phyloP scores from a whole-genome alignment of 2,888 invertebrate species.

The Leistus spinibarbis region DNA sequence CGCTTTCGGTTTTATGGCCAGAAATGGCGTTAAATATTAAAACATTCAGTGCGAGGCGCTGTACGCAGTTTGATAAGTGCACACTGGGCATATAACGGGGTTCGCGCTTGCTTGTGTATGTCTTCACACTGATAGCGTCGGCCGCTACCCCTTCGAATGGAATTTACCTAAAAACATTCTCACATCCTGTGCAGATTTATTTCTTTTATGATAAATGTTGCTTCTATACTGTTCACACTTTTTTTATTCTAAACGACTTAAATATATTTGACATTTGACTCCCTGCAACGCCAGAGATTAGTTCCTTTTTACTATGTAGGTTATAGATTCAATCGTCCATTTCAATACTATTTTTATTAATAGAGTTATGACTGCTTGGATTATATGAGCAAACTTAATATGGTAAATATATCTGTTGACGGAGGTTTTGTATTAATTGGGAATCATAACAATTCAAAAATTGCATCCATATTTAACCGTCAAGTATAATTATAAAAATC shows the following conservation, averaged over 20 bases:
- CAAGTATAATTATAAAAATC: no score
- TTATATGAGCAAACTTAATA: no score
- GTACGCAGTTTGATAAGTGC: neutral
- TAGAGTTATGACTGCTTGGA: no score
- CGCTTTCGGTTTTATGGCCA: constrained; percentile 48
- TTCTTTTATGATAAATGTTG: neutral
- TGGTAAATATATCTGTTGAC: no score
- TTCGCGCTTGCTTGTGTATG: neutral
- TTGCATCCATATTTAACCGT: no score
- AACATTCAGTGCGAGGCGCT: constrained; percentile 51
- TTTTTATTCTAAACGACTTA: neutral
- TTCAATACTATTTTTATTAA: no score
- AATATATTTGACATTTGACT: no score
- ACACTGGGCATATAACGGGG: neutral
- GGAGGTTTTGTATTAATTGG: no score
- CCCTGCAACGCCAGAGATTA: no score
- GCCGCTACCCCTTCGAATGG: constrained; percentile 41
- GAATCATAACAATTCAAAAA: no score
- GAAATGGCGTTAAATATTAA: constrained; percentile 54
- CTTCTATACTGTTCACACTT: neutral
- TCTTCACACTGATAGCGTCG: neutral
- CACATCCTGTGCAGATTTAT: constrained; percentile 50
- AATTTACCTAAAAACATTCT: constrained; percentile 49
- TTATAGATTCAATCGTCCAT: no score
- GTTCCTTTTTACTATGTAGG: no score